phyloP scores from a whole-genome alignment of 2,888 invertebrate species.

The Axea sp. region DNA sequence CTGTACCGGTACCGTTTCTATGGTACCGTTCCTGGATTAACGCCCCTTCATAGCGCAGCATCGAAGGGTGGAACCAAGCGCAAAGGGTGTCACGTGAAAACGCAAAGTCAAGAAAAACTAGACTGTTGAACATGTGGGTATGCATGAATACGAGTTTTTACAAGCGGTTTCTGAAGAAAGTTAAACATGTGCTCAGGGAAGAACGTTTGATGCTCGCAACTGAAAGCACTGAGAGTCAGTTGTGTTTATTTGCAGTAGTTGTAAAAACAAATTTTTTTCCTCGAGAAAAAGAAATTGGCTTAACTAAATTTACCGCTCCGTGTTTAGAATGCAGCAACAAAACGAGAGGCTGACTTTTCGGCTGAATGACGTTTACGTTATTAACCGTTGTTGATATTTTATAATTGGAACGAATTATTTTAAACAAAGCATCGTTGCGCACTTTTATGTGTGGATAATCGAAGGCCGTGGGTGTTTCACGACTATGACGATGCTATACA shows the following conservation, averaged over 20 bases:
- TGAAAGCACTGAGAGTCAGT: no score
- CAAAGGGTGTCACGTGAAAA: constrained; percentile 56
- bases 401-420: no score
- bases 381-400: no score
- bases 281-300: no score
- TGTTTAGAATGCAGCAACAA: no score
- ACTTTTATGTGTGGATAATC: no score
- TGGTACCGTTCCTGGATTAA: constrained; percentile 77
- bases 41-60: constrained; percentile 70
- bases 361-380: no score
- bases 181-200: constrained; percentile 13
- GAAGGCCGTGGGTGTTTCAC: no score
- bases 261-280: neutral
- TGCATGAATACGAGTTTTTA: constrained; percentile 37
- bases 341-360: no score
- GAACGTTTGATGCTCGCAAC: constrained; percentile 6
- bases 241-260: neutral
- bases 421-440: no score
- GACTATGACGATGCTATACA: neutral
- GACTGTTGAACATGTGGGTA: constrained; percentile 40
- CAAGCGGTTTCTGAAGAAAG: constrained; percentile 16
- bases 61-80: constrained; percentile 68
- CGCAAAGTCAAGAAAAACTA: constrained; percentile 59
- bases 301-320: no score
- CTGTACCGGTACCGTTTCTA: constrained; percentile 76